A percentile compares a stretch with the other conserved stretches of the same genome.
Evolutionary conservation across 2,888 invertebrate genomes (phyloP).

Genomic region (Eupeodes latifasciatus): DNA sequence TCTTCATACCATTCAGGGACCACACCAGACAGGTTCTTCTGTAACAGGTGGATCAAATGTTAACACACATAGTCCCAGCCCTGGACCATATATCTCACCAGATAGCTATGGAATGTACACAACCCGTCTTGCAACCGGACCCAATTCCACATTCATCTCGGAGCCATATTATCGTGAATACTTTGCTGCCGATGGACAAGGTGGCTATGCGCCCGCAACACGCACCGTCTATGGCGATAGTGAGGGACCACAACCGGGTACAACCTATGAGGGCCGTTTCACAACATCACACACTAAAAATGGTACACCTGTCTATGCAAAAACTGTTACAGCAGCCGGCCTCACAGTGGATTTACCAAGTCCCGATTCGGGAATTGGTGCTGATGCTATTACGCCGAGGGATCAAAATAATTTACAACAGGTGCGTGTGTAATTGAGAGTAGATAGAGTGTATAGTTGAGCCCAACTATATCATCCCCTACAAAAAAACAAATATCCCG

Average conservation of each 20-base stretch:
- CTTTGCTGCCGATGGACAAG: conserved; percentile 87
- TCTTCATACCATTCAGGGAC: conserved; percentile 78
- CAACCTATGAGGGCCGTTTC: conserved; percentile 83
- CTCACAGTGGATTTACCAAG: conserved; percentile 97
- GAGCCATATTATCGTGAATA: conserved; percentile 92
- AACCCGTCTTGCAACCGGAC: conserved; percentile 82
- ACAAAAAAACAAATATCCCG: background rate
- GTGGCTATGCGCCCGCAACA: conserved; percentile 83
- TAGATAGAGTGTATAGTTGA: conserved; percentile 64
- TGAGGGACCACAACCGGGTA: conserved; percentile 82
- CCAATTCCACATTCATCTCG: conserved; percentile 86
- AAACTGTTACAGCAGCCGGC: conserved; percentile 89
- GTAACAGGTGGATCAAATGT: conserved; percentile 80
- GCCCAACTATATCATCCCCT: conserved; percentile 19
- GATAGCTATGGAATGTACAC: conserved; percentile 84
- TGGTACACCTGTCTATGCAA: conserved; percentile 83
- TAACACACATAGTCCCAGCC: conserved; percentile 84
- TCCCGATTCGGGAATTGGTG: conserved; percentile 97
- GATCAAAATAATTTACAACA: conserved; percentile 95
- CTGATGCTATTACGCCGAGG: conserved; percentile 95
- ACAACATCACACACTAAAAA: conserved; percentile 81
- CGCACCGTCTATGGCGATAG: conserved; percentile 83
- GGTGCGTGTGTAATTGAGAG: conserved; percentile 86
- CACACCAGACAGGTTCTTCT: conserved; percentile 80
- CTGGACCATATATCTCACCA: conserved; percentile 83